A percentile compares a stretch with the other conserved stretches of the same genome.
Evolutionary conservation across 2,113 vertebrate genomes (phyloP).

Genomic region (Hypanus sabinus): DNA sequence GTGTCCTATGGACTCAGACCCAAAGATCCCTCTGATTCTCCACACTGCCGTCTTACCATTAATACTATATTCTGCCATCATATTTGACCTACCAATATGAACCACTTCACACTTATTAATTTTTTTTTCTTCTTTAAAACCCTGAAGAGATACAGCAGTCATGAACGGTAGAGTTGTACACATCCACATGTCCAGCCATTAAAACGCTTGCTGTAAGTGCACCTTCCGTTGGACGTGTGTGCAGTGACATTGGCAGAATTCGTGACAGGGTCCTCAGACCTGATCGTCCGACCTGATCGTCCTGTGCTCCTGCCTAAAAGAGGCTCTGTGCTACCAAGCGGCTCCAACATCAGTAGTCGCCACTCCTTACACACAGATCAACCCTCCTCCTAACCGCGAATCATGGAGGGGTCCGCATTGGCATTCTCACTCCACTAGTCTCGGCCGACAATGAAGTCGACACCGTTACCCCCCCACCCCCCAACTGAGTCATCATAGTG

Average conservation of each 20-base stretch:
- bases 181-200: conserved; percentile 99
- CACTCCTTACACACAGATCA: neutral
- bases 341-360: conserved; percentile 25
- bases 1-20: too few species aligned
- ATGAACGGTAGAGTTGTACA: conserved; percentile 95
- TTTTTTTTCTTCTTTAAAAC: too few species aligned
- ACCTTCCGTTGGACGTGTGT: neutral
- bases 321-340: conserved; percentile 11
- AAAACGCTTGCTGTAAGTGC: conserved; percentile 49
- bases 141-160: conserved; percentile 95
- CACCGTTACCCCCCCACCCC: neutral
- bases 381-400: neutral
- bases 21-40: too few species aligned
- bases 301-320: conserved; percentile 29
- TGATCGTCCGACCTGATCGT: conserved; percentile 13
- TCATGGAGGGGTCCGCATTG: neutral
- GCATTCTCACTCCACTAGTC: too few species aligned
- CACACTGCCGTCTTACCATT: too few species aligned
- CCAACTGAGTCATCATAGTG: conserved; percentile 42
- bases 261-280: conserved; percentile 16
- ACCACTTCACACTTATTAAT: too few species aligned
- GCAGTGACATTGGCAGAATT: conserved; percentile 19
- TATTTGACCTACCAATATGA: too few species aligned
- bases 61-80: too few species aligned
- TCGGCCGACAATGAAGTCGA: too few species aligned